A percentile compares a stretch with the other conserved stretches of the same genome.
phyloP scores from a whole-genome alignment of 2,113 vertebrate genomes.

The Leucoraja erinaceus region DNA sequence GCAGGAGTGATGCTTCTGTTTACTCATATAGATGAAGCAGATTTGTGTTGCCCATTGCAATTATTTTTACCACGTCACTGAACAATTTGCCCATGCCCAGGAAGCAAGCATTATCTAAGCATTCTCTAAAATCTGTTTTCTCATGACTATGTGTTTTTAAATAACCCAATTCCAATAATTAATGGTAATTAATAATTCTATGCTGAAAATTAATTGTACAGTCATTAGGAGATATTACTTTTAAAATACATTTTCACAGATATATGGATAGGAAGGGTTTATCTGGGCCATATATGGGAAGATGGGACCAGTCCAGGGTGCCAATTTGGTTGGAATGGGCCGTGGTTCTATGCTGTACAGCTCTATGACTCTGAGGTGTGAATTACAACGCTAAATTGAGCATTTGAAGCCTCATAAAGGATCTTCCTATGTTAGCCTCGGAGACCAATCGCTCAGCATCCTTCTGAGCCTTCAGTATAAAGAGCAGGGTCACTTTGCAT shows the following conservation, averaged over 20 bases:
- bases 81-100: not conserved
- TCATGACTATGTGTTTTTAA: not conserved
- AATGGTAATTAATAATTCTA: not conserved
- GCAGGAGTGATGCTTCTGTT: not conserved
- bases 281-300: too few species aligned
- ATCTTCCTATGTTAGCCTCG: too few species aligned
- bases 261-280: too few species aligned
- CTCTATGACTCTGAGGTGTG: too few species aligned
- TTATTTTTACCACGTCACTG: not conserved
- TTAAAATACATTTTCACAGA: not conserved
- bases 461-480: too few species aligned
- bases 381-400: too few species aligned
- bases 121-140: not conserved
- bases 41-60: not conserved
- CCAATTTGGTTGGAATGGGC: too few species aligned
- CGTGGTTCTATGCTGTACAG: too few species aligned
- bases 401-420: too few species aligned
- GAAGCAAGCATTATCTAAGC: not conserved
- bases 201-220: not conserved
- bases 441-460: too few species aligned
- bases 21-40: not conserved
- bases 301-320: too few species aligned
- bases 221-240: not conserved
- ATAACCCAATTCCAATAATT: not conserved
- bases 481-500: too few species aligned